Base-by-base conservation (phyloP, 2,113 vertebrate genomes). In the Thalassoma bifasciatum region DNA sequence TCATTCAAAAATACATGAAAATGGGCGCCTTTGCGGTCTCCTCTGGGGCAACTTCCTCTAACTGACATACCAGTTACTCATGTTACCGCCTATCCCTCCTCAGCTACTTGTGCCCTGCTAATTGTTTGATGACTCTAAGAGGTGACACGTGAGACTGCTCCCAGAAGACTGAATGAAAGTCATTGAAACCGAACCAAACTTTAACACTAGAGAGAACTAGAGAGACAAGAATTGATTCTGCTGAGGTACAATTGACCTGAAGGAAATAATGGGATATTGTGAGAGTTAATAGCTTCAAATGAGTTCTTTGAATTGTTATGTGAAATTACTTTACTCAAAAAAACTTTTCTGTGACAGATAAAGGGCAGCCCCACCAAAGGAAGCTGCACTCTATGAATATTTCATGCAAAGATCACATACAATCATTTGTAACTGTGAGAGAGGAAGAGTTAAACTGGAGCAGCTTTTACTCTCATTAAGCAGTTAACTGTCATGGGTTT, bases 1-100 rank as follows among this genome's bases (percentile, higher is more conserved):
- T 57, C 73, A 61, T 79, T 88, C 49, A 85, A 77, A 75, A 81
- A 83, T 77, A 58, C 75, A 86, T 88, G 86, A 74, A 74, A 85
- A 70, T 23, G 3, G 44, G 44, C 14, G 23, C 8, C 21, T 81
- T 72, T 34, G 40, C 17, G 12, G 59, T 22, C 11, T 57, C 71
- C 38, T 73, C 38, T 30, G 23, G 56, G 49, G 50, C n/a, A 1
- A 72, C 66, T 12, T 54, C 63, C 42, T 72, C 57, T 47, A 24
- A 62, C 75, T 21, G 64, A 64, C 24, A 8, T 56, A 63, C 19
- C 72, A 54, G 57, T 4, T 47, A 76, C 79, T 86, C 86, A 21
- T 69, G 80, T 89, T 88, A 74, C 87, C 60, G 65, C 70, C 74
- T 62, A 22, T 75, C 61, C 67, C 71, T 78, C 60, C 71, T 56